These are phyloP conservation scores for Chaetops frenatus DNA, from an alignment of 2,113 vertebrate genomes.

Conservation along the genomic window DNA sequence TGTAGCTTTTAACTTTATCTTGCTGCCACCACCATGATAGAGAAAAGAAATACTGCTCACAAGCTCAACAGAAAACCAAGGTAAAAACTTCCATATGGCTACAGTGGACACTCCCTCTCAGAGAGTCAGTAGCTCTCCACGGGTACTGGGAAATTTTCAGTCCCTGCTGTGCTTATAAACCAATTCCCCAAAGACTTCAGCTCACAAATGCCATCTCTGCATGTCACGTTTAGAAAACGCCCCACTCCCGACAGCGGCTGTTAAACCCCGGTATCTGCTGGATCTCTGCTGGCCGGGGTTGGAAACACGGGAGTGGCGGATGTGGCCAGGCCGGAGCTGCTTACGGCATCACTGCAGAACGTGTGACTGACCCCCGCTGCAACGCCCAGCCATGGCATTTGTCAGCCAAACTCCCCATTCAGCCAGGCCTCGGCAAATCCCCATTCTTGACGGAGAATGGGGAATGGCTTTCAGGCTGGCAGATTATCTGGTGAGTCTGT, in stretches of 20 bases:
- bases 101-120: not conserved
- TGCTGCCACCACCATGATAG: not conserved
- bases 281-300: not conserved
- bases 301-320: not conserved
- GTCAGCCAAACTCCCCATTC: not conserved
- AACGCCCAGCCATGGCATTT: not conserved
- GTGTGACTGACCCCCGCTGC: not conserved
- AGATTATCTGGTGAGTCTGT: slow-evolving; percentile 46
- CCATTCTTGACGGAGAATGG: slow-evolving; percentile 34
- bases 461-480: slow-evolving; percentile 20
- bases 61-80: not conserved
- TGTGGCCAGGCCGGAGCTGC: not conserved
- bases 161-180: not conserved
- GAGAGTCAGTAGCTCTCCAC: not conserved
- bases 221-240: not conserved
- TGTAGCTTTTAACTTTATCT: not conserved
- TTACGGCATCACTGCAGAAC: not conserved
- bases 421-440: not conserved
- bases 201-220: not conserved
- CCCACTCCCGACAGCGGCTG: rapidly evolving
- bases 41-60: not conserved
- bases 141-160: not conserved
- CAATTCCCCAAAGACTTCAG: not conserved
- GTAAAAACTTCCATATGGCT: not conserved
- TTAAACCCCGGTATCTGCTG: rapidly evolving